These are phyloP conservation scores for Phylloscopus trochilus DNA, from an alignment of 2,113 vertebrate species.

Conservation along the genomic window DNA sequence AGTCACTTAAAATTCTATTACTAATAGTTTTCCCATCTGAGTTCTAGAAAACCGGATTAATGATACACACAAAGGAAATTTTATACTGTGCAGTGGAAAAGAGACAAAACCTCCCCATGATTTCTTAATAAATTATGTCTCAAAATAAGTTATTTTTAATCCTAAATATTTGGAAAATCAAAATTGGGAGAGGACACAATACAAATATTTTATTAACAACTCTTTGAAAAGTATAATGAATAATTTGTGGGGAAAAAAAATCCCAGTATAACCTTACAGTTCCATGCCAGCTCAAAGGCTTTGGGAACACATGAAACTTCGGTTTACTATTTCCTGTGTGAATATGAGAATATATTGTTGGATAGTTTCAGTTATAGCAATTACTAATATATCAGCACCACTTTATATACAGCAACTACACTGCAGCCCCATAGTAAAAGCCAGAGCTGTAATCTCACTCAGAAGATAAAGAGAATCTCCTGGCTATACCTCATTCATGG, in stretches of 20 bases:
- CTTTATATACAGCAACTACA: not conserved
- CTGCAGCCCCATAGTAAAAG: not conserved
- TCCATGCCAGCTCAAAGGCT: not conserved
- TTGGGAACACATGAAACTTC: not conserved
- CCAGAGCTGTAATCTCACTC: not conserved
- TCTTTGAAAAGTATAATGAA: not conserved
- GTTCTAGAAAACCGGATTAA: not conserved
- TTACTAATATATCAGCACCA: not conserved
- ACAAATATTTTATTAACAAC: not conserved
- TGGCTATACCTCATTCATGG: fast-evolving
- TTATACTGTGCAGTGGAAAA: not conserved
- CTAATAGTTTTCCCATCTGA: not conserved
- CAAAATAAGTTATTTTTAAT: not conserved
- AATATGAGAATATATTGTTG: not conserved
- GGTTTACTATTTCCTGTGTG: not conserved
- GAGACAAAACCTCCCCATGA: not conserved
- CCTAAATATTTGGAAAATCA: not conserved
- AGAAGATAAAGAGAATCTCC: not conserved
- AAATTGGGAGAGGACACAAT: not conserved
- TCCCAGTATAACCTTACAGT: not conserved
- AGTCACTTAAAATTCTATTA: not conserved
- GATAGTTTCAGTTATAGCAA: not conserved
- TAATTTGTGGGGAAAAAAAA: not conserved
- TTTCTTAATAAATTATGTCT: not conserved
- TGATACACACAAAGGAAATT: not conserved